These are phyloP conservation scores for Danionella cerebrum DNA, from an alignment of 2,113 vertebrate species.

Conservation along the genomic window DNA sequence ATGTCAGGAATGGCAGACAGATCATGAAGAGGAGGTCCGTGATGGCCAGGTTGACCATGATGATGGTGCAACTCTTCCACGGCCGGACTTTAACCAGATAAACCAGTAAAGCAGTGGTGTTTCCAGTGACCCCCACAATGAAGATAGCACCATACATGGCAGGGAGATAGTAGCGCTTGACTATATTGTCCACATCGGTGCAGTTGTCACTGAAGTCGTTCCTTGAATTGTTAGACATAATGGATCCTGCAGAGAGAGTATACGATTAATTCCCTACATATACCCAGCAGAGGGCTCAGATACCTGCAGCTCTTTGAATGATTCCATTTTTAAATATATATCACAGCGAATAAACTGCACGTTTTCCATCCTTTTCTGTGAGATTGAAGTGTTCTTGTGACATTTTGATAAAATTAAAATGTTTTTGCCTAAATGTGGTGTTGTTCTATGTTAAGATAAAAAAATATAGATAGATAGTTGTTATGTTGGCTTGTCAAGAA, in stretches of 20 bases:
- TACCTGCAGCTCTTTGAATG: too few species aligned
- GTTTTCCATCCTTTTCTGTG: too few species aligned
- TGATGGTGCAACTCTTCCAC: constrained; percentile 62
- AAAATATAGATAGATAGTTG: too few species aligned
- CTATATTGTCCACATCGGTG: constrained; percentile 16
- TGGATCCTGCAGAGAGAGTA: neutral
- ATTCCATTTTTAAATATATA: too few species aligned
- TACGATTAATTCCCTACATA: neutral
- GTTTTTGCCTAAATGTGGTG: too few species aligned
- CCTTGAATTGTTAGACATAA: neutral
- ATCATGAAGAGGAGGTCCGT: constrained; percentile 64
- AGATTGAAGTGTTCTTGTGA: too few species aligned
- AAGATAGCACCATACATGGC: constrained; percentile 48
- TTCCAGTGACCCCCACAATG: constrained; percentile 48
- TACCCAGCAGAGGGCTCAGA: too few species aligned
- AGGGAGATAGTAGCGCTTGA: constrained; percentile 49
- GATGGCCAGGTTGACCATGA: constrained; percentile 64
- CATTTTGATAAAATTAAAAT: too few species aligned
- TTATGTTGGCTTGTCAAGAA: too few species aligned
- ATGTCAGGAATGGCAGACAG: constrained; percentile 59
- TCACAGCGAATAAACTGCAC: too few species aligned
- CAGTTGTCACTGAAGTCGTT: constrained; percentile 42
- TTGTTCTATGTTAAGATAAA: too few species aligned
- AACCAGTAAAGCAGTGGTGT: constrained; percentile 43
- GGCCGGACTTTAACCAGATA: constrained; percentile 52